Evolutionary conservation across 2,113 vertebrate species (phyloP).

Genomic region (Pipra filicauda): DNA sequence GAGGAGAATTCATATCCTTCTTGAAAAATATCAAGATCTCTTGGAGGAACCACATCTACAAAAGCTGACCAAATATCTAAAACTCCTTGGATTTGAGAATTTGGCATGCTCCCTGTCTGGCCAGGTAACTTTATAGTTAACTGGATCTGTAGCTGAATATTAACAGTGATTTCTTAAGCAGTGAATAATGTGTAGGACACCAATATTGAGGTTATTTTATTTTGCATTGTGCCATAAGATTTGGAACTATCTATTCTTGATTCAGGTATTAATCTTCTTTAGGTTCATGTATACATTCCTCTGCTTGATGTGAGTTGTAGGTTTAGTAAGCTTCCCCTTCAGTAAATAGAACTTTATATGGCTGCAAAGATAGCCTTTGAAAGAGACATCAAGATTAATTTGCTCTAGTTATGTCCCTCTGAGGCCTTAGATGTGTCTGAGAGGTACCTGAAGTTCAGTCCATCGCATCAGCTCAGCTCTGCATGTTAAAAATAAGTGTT

Average conservation of each 20-base stretch:
- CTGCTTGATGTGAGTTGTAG: not conserved
- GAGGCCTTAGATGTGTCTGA: not conserved
- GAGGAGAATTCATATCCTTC: constrained; percentile 71
- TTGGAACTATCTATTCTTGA: not conserved
- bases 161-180: not conserved
- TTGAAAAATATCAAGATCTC: constrained; percentile 67
- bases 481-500: not conserved
- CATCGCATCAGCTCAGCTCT: not conserved
- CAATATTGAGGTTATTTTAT: not conserved
- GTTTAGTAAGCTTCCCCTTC: not conserved
- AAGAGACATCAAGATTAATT: not conserved
- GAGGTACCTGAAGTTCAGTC: not conserved
- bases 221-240: not conserved
- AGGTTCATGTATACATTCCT: not conserved
- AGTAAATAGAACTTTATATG: not conserved
- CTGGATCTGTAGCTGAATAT: not conserved
- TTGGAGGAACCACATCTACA: constrained; percentile 52
- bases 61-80: constrained; percentile 54
- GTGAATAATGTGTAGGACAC: not conserved
- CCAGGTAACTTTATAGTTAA: constrained; percentile 49
- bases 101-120: constrained; percentile 49
- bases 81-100: constrained; percentile 69
- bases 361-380: not conserved
- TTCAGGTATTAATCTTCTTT: not conserved
- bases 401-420: not conserved